phyloP scores from a whole-genome alignment of 1,140 invertebrate genomes.

The Drosophila pruinosa region DNA sequence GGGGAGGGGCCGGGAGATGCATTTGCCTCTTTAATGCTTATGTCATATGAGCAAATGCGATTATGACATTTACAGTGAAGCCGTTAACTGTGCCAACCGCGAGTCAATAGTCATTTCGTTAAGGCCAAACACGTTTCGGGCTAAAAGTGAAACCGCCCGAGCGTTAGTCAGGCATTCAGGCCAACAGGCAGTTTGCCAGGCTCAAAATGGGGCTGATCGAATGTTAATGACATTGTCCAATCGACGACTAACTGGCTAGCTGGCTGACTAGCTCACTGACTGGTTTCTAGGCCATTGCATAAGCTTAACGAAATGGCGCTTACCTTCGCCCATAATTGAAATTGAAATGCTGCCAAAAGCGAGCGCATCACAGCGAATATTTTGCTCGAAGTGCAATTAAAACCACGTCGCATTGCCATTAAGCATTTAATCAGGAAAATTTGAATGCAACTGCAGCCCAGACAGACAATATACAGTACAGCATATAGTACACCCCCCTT shows the following conservation, averaged over 20 bases:
- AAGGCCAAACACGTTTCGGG: conserved; percentile 45
- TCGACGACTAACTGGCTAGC: neutral
- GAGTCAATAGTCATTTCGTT: conserved; percentile 14
- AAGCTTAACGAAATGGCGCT: conserved; percentile 10
- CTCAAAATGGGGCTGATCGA: neutral
- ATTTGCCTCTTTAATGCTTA: neutral
- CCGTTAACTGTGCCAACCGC: conserved; percentile 10
- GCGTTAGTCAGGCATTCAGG: neutral
- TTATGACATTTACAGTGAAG: neutral
- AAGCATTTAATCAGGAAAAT: conserved; percentile 74
- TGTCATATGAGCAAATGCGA: conserved; percentile 14
- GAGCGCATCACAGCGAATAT: conserved; percentile 15
- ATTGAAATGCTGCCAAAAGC: conserved; percentile 65
- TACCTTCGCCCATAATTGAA: conserved; percentile 55
- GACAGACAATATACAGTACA: too few species aligned
- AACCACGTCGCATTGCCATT: conserved; percentile 75
- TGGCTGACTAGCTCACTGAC: neutral
- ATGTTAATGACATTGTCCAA: conserved; percentile 45
- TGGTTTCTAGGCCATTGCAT: conserved; percentile 44
- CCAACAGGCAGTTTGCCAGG: conserved; percentile 3
- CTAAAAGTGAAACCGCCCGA: conserved; percentile 32
- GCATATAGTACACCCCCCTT: neutral
- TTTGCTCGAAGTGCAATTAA: conserved; percentile 57
- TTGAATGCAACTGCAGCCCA: conserved; percentile 73
- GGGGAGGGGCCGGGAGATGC: neutral